Percentiles rank a stretch among this genome's conserved stretches.
These are phyloP conservation scores for Drosophila truncata DNA, from an alignment of 1,140 invertebrate species.

Conservation along the genomic window DNA sequence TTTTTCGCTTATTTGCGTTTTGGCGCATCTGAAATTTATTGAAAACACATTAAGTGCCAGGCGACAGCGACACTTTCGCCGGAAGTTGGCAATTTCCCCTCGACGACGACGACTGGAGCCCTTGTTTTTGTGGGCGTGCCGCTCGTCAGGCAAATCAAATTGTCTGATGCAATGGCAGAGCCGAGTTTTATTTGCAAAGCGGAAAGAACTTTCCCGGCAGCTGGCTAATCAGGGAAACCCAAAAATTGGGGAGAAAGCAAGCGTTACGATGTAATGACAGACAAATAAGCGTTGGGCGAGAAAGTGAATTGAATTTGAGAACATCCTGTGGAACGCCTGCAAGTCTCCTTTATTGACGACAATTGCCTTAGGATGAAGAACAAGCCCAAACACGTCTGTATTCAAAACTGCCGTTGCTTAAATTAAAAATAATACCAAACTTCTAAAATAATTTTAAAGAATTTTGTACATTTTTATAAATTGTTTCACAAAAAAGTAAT, in stretches of 20 bases:
- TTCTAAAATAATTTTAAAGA: too few species aligned
- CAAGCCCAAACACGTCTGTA: too few species aligned
- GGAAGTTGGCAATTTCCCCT: constrained; percentile 79
- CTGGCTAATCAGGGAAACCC: constrained; percentile 61
- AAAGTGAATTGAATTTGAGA: constrained; percentile 7
- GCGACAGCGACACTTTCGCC: constrained; percentile 34
- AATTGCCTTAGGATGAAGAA: not conserved
- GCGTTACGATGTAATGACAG: not conserved
- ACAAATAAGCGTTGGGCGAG: not conserved
- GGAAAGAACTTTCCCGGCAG: constrained; percentile 58
- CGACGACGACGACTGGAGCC: constrained; percentile 24
- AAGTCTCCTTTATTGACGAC: too few species aligned
- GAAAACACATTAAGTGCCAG: constrained; percentile 72
- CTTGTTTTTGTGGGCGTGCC: constrained; percentile 53
- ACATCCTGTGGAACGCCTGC: not conserved
- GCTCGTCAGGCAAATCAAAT: constrained; percentile 65
- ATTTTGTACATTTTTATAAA: too few species aligned
- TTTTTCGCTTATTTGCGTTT: constrained; percentile 28
- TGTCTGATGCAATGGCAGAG: constrained; percentile 62
- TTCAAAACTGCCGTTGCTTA: too few species aligned
- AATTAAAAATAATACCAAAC: too few species aligned
- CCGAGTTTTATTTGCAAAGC: constrained; percentile 62
- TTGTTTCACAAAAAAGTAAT: too few species aligned
- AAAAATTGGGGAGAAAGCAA: not conserved
- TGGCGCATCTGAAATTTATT: constrained; percentile 73